phyloP scores from a whole-genome alignment of 2,113 vertebrate genomes.

The Protobothrops flavoviridis region DNA sequence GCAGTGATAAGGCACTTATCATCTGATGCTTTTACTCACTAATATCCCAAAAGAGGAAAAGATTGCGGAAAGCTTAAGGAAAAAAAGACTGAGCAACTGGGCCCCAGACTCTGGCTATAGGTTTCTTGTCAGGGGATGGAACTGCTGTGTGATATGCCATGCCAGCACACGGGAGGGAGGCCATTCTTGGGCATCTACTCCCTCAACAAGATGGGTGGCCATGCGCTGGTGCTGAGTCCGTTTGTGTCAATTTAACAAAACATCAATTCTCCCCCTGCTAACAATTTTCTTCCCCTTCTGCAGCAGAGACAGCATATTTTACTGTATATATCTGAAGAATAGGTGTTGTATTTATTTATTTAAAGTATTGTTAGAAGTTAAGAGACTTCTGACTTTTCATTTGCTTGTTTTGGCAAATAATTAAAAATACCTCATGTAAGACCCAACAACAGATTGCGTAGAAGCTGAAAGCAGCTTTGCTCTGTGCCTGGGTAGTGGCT shows the following conservation, averaged over 20 bases:
- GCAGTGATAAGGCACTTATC: neutral
- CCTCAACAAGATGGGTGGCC: neutral
- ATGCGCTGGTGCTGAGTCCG: neutral
- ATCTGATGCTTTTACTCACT: neutral
- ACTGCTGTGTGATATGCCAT: neutral
- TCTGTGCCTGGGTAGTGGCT: neutral
- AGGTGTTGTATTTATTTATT: neutral
- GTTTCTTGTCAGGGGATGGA: neutral
- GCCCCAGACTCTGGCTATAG: neutral
- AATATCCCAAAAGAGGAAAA: neutral
- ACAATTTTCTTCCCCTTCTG: neutral
- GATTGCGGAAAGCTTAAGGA: neutral
- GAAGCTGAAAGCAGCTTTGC: neutral
- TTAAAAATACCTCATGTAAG: neutral
- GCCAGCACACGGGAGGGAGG: neutral
- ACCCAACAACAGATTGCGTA: neutral
- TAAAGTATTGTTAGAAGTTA: neutral
- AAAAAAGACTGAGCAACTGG: neutral
- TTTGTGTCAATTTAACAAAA: neutral
- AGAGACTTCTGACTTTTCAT: neutral
- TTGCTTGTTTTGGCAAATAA: neutral
- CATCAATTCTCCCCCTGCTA: neutral
- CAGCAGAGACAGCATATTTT: neutral
- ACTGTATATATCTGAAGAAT: neutral
- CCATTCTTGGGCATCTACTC: neutral